Evolutionary conservation across 2,888 invertebrate genomes (phyloP), one percentile per base, ranked within the genome.

Genomic region (Mylabris sibirica): DNA sequence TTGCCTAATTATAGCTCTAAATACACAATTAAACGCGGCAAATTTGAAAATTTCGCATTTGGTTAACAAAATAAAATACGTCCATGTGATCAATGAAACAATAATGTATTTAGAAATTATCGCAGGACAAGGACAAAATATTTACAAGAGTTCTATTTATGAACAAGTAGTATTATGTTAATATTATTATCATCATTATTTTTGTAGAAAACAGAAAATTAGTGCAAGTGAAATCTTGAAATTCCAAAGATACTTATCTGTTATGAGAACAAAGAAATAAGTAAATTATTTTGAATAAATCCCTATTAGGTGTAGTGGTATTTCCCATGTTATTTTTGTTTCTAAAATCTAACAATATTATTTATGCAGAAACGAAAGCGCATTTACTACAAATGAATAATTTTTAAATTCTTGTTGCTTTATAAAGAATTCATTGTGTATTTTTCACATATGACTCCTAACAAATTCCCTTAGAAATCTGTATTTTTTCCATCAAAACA

Each of bases 321-420:
- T 49, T n/a, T 49, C 11, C 49, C 49, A 49, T 8, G 20, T 49
- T 20, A 8, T 49, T 17, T 20, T 49, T 49, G 49, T 20, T 22
- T n/a, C 60, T 60, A 70, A 65, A 61, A 70, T 70, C 70, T 70
- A 70, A 70, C 70, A 70, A 65, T 70, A 70, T 65, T 63, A 70
- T 24, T 63, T 61, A 61, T 69, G 59, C 49, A 17, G 17, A 44
- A 53, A 53, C 66, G 64, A 69, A 70, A 70, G 70, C 70, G 62
- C 59, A 49, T 65, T 63, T 67, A 64, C 67, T 69, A 67, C 63
- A 65, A 64, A 66, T 60, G 24, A 41, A 65, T 63, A 66, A 66
- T 64, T 53, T 20, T 30, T 30, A 30, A 8, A 6, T 1, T 30
- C 30, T 30, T 30, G 30, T 30, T 3, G 30, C 30, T 30, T 8